Conservation (phyloP, 1,140 invertebrate species). For the Eupristina koningsbergeri region DNA sequence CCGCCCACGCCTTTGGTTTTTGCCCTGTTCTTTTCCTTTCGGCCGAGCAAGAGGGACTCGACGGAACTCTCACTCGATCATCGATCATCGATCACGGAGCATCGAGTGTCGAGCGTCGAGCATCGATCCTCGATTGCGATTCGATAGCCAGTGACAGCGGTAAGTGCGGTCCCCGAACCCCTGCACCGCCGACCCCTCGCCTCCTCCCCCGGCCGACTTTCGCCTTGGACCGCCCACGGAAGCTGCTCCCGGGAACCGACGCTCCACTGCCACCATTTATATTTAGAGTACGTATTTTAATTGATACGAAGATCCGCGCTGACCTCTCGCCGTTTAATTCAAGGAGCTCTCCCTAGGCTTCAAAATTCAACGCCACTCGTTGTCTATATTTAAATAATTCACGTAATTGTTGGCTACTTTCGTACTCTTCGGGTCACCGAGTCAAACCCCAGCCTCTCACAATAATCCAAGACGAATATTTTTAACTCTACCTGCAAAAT, state of each 20-base stretch:
- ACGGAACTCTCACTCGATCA: background rate
- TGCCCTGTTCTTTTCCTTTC: background rate
- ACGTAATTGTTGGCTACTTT: background rate
- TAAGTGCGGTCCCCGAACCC: no score
- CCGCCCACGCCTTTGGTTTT: background rate
- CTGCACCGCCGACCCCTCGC: no score
- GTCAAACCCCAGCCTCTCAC: background rate
- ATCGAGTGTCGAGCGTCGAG: no score
- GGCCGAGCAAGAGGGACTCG: background rate
- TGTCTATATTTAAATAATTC: background rate
- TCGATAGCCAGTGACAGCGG: no score
- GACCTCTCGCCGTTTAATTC: background rate
- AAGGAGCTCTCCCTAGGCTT: background rate
- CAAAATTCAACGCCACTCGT: background rate
- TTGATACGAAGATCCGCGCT: background rate
- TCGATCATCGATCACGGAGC: background rate
- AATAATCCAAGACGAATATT: background rate
- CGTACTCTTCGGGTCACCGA: background rate
- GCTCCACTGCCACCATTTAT: background rate
- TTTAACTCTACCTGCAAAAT: no score
- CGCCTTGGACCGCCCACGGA: no score
- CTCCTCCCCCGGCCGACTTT: background rate
- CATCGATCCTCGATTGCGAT: no score
- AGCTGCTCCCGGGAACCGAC: background rate
- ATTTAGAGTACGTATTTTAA: background rate